Percentiles rank a stretch among this genome's conserved stretches.
phyloP scores from a whole-genome alignment of 2,888 invertebrate genomes.

The Exocentrus adspersus region DNA sequence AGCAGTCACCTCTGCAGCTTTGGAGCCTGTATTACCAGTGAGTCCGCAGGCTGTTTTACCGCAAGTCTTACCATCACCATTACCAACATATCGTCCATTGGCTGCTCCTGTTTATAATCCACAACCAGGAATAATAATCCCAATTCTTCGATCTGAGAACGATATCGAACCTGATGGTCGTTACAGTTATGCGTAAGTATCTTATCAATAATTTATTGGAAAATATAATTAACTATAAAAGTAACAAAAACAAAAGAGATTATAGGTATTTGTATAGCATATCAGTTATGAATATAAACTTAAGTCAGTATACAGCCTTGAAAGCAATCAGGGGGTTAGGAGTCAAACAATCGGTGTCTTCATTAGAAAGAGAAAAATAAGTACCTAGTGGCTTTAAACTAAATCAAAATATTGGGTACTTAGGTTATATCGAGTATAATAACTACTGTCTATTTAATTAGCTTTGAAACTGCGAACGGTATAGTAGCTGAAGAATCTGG shows the following conservation, averaged over 20 bases:
- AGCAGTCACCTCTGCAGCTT: neutral
- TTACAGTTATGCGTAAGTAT: constrained; percentile 19
- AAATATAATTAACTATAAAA: too few species aligned
- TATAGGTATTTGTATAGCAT: too few species aligned
- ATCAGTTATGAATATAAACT: too few species aligned
- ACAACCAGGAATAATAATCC: neutral
- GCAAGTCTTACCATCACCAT: neutral
- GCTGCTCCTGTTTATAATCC: neutral
- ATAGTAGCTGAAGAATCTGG: constrained; percentile 17
- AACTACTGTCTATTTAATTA: neutral
- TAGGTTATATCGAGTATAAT: neutral
- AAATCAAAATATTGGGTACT: too few species aligned
- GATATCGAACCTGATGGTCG: constrained; percentile 20
- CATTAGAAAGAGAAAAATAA: too few species aligned
- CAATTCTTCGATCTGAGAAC: constrained; percentile 13
- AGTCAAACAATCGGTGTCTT: too few species aligned
- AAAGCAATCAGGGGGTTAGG: too few species aligned
- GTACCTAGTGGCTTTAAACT: too few species aligned
- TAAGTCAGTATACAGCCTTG: too few species aligned
- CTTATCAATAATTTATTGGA: too few species aligned
- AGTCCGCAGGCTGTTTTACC: neutral
- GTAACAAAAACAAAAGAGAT: too few species aligned
- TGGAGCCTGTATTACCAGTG: neutral
- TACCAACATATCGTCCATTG: neutral
- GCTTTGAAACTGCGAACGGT: constrained; percentile 21